Percentiles rank a stretch among this genome's conserved stretches.
Conservation (phyloP, 1,140 invertebrate species). For the Pachypsylla venusta region DNA sequence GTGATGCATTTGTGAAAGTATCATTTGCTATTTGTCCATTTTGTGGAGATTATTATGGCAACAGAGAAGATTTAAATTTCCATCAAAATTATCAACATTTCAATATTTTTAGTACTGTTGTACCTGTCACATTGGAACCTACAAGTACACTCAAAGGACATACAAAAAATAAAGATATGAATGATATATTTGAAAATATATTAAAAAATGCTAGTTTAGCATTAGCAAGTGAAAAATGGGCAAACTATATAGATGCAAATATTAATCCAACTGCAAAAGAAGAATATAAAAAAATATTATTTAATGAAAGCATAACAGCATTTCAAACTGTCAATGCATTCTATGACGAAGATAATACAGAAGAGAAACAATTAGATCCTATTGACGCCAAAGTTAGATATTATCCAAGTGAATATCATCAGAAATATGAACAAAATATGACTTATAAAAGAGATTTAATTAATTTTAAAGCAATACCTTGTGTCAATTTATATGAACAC, state of each 20-base stretch:
- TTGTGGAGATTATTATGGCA: neutral
- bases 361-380: neutral
- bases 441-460: neutral
- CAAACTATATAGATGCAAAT: neutral
- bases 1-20: neutral
- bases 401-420: neutral
- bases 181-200: neutral
- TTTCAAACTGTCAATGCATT: neutral
- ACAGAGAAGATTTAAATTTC: neutral
- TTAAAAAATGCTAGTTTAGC: neutral
- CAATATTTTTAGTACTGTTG: neutral
- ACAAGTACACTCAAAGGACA: neutral
- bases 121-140: neutral
- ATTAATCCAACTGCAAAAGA: neutral
- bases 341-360: neutral
- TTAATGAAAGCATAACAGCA: constrained; percentile 3
- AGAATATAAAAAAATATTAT: neutral
- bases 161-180: neutral
- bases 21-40: neutral
- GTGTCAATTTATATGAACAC: neutral
- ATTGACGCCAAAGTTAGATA: neutral
- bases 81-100: neutral
- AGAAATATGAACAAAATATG: neutral
- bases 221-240: neutral
- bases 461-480: neutral